A percentile compares a stretch with the other conserved stretches of the same genome.
phyloP scores from a whole-genome alignment of 2,888 invertebrate species.

The Eurytoma californica region DNA sequence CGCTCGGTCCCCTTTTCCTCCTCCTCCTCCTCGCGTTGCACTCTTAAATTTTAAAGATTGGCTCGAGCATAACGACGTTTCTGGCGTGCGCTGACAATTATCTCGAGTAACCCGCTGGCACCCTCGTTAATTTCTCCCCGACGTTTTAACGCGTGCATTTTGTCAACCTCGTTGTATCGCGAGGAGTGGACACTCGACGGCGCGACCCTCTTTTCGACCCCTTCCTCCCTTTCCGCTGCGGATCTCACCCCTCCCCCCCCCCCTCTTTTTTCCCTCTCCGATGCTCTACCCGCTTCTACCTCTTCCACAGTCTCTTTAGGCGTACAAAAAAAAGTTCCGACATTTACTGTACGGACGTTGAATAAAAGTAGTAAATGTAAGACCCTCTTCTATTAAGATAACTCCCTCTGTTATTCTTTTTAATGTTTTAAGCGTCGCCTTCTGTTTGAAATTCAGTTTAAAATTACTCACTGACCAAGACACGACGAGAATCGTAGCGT shows the following conservation, averaged over 20 bases:
- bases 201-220: slow-evolving; percentile 42
- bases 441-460: too few relatives aligned
- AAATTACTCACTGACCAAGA: too few relatives aligned
- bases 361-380: too few relatives aligned
- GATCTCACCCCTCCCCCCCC: not conserved
- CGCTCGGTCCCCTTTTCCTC: slow-evolving; percentile 50
- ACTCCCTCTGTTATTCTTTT: too few relatives aligned
- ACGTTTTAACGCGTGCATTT: slow-evolving; percentile 64
- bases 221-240: slow-evolving; percentile 24
- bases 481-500: too few relatives aligned
- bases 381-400: too few relatives aligned
- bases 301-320: not conserved
- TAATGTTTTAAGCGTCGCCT: too few relatives aligned
- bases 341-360: too few relatives aligned
- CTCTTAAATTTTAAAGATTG: slow-evolving; percentile 65
- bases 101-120: slow-evolving; percentile 60
- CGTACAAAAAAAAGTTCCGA: not conserved
- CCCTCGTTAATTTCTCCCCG: slow-evolving; percentile 59
- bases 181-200: slow-evolving; percentile 46
- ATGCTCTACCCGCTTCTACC: not conserved
- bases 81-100: slow-evolving; percentile 64
- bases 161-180: slow-evolving; percentile 59
- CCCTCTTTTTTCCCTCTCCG: not conserved
- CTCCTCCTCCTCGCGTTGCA: slow-evolving; percentile 58
- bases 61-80: slow-evolving; percentile 60